Evolutionary conservation across 1,140 invertebrate genomes (phyloP).

Genomic region (Amyelois transitella): DNA sequence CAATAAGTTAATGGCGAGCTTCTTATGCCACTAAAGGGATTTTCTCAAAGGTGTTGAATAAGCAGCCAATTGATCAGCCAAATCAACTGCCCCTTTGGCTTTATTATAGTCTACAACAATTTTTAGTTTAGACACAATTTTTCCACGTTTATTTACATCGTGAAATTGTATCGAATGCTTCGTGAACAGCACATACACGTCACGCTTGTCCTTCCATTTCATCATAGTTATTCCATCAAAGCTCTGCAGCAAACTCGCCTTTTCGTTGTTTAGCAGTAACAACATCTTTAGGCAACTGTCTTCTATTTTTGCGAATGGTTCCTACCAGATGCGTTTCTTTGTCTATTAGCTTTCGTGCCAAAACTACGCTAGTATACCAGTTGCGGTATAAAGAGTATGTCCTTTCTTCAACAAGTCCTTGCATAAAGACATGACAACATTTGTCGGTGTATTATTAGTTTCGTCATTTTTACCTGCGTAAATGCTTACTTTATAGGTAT

Average conservation of each 20-base stretch:
- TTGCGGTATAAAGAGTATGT: background rate
- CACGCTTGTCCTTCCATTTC: slow-evolving; percentile 59
- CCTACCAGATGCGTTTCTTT: slow-evolving; percentile 60
- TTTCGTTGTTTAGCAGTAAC: slow-evolving; percentile 45
- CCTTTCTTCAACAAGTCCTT: background rate
- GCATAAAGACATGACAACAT: slow-evolving; percentile 4
- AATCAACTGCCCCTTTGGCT: slow-evolving; percentile 44
- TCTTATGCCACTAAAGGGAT: slow-evolving; percentile 49
- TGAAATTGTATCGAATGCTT: slow-evolving; percentile 33
- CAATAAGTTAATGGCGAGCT: slow-evolving; percentile 41
- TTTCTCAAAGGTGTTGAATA: slow-evolving; percentile 40
- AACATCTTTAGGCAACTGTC: slow-evolving; percentile 43
- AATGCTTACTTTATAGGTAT: no score
- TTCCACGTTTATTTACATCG: background rate
- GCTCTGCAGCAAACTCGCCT: slow-evolving; percentile 41
- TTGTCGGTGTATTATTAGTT: background rate
- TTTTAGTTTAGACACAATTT: slow-evolving; percentile 18
- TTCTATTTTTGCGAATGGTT: slow-evolving; percentile 52
- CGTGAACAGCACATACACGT: slow-evolving; percentile 53
- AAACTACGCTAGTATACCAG: slow-evolving; percentile 1
- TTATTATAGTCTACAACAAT: slow-evolving; percentile 41
- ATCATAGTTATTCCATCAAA: slow-evolving; percentile 48
- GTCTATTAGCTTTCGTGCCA: slow-evolving; percentile 43
- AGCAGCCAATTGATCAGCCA: slow-evolving; percentile 43
- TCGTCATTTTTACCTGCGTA: no score